phyloP scores from a whole-genome alignment of 2,113 vertebrate genomes.

The Oryzias curvinotus region DNA sequence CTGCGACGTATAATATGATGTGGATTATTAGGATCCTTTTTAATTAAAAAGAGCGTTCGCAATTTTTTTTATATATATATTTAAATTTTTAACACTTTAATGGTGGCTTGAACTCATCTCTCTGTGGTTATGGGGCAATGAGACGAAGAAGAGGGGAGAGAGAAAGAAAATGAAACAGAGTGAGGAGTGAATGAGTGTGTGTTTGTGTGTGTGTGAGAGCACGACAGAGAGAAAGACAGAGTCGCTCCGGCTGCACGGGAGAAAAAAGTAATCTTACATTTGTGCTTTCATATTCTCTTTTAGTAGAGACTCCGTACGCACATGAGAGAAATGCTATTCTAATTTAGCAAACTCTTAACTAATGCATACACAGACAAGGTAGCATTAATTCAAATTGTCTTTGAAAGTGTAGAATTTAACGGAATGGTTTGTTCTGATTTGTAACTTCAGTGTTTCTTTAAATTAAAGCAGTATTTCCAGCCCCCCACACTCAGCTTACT shows the following conservation, averaged over 20 bases:
- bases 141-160: conserved; percentile 57
- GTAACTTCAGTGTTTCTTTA: conserved; percentile 63
- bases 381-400: conserved; percentile 78
- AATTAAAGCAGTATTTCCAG: conserved; percentile 67
- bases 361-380: conserved; percentile 71
- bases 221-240: conserved; percentile 8
- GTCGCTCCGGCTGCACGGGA: conserved; percentile 36
- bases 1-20: conserved; percentile 87
- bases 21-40: conserved; percentile 91
- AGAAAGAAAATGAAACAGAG: conserved; percentile 53
- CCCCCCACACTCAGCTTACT: not conserved
- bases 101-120: conserved; percentile 80
- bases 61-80: conserved; percentile 77
- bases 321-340: conserved; percentile 68
- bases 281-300: conserved; percentile 67
- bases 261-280: conserved; percentile 67
- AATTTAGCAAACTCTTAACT: conserved; percentile 67
- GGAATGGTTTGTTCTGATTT: conserved; percentile 77
- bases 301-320: conserved; percentile 65
- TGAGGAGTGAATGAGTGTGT: conserved; percentile 39
- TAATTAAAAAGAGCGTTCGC: conserved; percentile 86
- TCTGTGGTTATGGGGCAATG: conserved; percentile 77
- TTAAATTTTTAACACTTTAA: conserved; percentile 85
- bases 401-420: conserved; percentile 75
- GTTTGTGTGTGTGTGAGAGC: conserved; percentile 11